These are phyloP conservation scores for Leptopilina drosophilae DNA, from an alignment of 2,888 invertebrate species.

Conservation along the genomic window DNA sequence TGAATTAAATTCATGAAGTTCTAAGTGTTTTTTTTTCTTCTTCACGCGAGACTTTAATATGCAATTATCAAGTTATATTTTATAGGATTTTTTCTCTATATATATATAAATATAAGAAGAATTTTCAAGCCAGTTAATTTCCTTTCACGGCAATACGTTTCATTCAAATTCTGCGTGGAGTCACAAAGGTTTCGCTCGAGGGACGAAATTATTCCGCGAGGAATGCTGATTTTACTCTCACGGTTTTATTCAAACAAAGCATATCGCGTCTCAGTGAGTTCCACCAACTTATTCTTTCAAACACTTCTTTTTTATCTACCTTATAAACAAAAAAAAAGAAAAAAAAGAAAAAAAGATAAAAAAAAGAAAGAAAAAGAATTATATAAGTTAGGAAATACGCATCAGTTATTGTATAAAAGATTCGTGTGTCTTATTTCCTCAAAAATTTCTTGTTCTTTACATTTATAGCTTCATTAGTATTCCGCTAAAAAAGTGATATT, in stretches of 20 bases:
- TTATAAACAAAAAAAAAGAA: not conserved
- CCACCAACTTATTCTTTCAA: not conserved
- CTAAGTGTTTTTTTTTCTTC: not conserved
- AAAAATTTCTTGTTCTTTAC: too few species aligned
- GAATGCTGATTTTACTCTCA: constrained; percentile 37
- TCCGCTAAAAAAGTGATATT: too few species aligned
- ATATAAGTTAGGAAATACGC: too few species aligned
- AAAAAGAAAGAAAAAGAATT: not conserved
- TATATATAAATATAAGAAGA: constrained; percentile 7
- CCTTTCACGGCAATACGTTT: constrained; percentile 24
- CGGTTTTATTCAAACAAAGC: constrained; percentile 26
- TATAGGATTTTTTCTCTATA: not conserved
- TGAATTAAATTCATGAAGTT: too few species aligned
- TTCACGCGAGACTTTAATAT: not conserved
- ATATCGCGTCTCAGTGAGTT: constrained; percentile 13
- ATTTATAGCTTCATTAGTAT: too few species aligned
- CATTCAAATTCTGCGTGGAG: constrained; percentile 35
- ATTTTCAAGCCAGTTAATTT: constrained; percentile 34
- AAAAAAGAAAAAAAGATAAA: not conserved
- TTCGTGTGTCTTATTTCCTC: too few species aligned
- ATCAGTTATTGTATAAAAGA: too few species aligned
- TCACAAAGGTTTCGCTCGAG: constrained; percentile 38
- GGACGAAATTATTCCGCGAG: constrained; percentile 33
- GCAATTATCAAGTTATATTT: constrained; percentile 2
- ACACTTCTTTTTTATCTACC: not conserved